Base-by-base conservation (phyloP, 2,113 vertebrate genomes). In the Hippocampus mohnikei region DNA sequence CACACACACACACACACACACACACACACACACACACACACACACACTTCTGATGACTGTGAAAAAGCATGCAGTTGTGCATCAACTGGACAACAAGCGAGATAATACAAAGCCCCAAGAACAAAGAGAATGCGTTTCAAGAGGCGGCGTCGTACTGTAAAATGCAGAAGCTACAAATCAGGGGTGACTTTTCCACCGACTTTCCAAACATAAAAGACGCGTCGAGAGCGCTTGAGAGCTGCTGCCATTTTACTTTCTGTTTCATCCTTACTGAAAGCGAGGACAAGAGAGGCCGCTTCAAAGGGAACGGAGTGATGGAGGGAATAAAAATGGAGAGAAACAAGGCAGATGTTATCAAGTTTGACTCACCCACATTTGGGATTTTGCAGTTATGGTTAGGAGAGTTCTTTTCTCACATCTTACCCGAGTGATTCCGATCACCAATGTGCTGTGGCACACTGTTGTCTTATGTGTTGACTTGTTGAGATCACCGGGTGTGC, bases 251-350 rank as follows among this genome's bases (percentile, higher is more conserved):
- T 78, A 80, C 74, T 88, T 83, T 89, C 82, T 85, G 86, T 88
- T 88, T 81, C 85, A 88, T 88, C 83, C 79, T 75, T 76, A 84
- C 85, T 8, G 88, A 84, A 85, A 82, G 76, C 78, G 81, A 71
- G 74, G 52, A 55, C 52, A 72, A 87, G 82, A 80, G 83, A 83
- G 85, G 79, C 27, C 8, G 78, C 87, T 88, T 90, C 88, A 90
- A 90, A 88, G 82, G 83, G 86, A 90, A 88, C 81, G 80, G 66
- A 71, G 67, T 88, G 86, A 91, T 90, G 86, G 90, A 60, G 27
- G 58, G 27, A 60, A 27, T 16, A 15, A 87, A 88, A 71, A 68
- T 50, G 2, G 25, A 65, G 74, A 85, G 81, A 77, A 87, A 79
- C 88, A 84, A 86, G 70, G 59, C 65, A 50, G 70, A 81, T 81